Evolutionary conservation across 1,140 invertebrate genomes (phyloP).

Genomic region (Atta texana): DNA sequence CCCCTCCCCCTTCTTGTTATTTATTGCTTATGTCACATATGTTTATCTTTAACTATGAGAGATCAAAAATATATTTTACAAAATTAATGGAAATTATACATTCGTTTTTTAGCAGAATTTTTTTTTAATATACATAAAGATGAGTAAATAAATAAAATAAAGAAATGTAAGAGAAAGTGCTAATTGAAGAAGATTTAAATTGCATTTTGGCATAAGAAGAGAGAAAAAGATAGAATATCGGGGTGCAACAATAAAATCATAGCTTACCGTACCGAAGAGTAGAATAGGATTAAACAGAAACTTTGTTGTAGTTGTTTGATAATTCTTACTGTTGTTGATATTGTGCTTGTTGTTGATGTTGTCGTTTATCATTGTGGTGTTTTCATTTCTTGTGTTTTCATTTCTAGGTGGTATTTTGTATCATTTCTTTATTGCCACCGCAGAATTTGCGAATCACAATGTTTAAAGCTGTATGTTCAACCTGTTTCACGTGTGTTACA

Average conservation of each 20-base stretch:
- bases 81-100: neutral
- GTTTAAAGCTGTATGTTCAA: constrained; percentile 20
- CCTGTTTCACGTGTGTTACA: constrained; percentile 15
- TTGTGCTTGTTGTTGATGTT: constrained; percentile 64
- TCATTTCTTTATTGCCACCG: constrained; percentile 34
- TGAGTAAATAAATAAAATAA: neutral
- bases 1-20: too few relatives aligned
- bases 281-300: constrained; percentile 73
- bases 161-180: constrained; percentile 30
- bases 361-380: constrained; percentile 69
- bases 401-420: constrained; percentile 69
- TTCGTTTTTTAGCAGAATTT: neutral
- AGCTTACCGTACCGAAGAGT: constrained; percentile 82
- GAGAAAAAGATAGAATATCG: constrained; percentile 62
- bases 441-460: constrained; percentile 13
- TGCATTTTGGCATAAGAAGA: constrained; percentile 36
- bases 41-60: neutral
- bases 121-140: neutral
- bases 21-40: too few relatives aligned
- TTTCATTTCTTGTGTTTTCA: constrained; percentile 70
- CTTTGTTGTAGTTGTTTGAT: constrained; percentile 64
- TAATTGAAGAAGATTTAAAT: constrained; percentile 30
- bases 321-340: constrained; percentile 71
- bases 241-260: constrained; percentile 73
- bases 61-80: constrained; percentile 23